Conservation (phyloP, 2,888 invertebrate species). For the Lacanobia wlatinum region DNA sequence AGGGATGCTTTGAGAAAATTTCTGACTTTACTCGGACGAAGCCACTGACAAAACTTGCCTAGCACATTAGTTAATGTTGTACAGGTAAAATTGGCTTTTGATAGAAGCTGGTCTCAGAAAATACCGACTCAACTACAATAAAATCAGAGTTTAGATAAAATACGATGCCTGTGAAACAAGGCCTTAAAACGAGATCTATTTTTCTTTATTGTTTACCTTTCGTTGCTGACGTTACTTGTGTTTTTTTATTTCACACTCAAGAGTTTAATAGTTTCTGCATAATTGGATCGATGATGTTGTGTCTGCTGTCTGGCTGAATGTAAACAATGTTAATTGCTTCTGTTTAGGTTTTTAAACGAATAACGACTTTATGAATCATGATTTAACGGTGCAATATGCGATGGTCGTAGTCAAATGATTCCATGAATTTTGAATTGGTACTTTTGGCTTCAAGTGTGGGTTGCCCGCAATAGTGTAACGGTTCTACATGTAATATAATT, state of each 20-base stretch:
- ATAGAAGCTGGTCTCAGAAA: too few relatives aligned
- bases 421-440: background rate
- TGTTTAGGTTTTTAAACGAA: background rate
- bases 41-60: too few relatives aligned
- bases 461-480: background rate
- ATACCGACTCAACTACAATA: background rate
- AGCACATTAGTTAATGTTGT: too few relatives aligned
- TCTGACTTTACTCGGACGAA: too few relatives aligned
- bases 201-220: background rate
- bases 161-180: too few relatives aligned
- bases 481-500: background rate
- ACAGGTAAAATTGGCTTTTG: background rate
- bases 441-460: background rate
- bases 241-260: background rate
- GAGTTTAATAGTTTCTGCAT: background rate
- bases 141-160: background rate
- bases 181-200: background rate
- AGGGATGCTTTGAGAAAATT: too few relatives aligned
- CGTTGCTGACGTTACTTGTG: background rate
- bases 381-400: background rate
- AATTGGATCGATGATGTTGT: constrained; percentile 20
- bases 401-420: background rate
- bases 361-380: background rate
- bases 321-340: constrained; percentile 19
- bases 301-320: constrained; percentile 8